Base-by-base conservation (phyloP, 1,140 invertebrate genomes). In the Zaprionus inermis region DNA sequence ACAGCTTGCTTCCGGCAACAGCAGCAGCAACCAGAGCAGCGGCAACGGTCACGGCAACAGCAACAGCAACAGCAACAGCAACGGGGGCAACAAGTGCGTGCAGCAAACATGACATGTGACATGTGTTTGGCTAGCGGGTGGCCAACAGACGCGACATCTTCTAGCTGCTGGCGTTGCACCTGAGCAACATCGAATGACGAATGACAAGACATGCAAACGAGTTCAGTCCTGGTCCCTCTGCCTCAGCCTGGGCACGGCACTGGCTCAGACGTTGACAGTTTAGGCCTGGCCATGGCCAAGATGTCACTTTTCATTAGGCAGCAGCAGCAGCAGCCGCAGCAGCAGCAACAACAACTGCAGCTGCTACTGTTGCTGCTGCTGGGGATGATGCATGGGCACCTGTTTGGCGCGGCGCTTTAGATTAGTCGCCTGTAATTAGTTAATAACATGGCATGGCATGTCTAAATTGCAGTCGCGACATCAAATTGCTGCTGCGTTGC, bases 401-500 rank as follows among this genome's bases (percentile, higher is more conserved):
- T 89, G 84, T 89, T 80, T 76, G 61, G 72, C 73, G 77, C 84
- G 85, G 84, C 78, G 77, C 80, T 88, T 88, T 91, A 91, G 90
- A 91, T 91, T 91, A 91, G 90, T 90, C 86, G 81, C 83, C 86
- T 86, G 90, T 91, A 91, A 91, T 91, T 91, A 91, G 90, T 91
- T 91, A 91, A 91, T 91, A 91, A 91, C 90, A 91, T 91, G 90
- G 90, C 90, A 90, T 78, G 90, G 89, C 83, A 86, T 91, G 90
- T 89, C 86, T 91, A 91, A 91, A 91, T 88, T 84, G 85, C 76
- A 81, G 77, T 72, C 81, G 76, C 72, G 73, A 81, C 79, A 91
- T 75, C 72, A 77, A 85, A 84, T 90, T 88, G 84, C 73, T 64
- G 79, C 78, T 68, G 44, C 56, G 22, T 24, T 38, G 22, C 41